Conservation (phyloP, 2,888 invertebrate species). For the Orthosia cruda region DNA sequence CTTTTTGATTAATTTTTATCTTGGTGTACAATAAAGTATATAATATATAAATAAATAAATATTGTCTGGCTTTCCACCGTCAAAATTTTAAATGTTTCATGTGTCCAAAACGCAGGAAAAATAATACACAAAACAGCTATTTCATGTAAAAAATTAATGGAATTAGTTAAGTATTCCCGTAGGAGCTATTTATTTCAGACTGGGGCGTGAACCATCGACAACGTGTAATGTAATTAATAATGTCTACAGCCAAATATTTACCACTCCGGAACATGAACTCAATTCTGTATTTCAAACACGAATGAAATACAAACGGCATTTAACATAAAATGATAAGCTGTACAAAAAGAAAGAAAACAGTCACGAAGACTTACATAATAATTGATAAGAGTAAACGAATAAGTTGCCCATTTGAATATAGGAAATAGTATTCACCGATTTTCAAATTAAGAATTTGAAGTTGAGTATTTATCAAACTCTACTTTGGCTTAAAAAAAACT, state of each 20-base stretch:
- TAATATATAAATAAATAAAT: too few species aligned
- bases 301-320: neutral
- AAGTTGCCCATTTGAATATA: neutral
- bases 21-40: too few species aligned
- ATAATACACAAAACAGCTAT: neutral
- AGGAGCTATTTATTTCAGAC: slow-evolving; percentile 34
- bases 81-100: neutral
- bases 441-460: too few species aligned
- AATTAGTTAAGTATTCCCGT: slow-evolving; percentile 31
- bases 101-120: neutral
- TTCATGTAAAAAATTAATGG: slow-evolving; percentile 33
- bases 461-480: too few species aligned
- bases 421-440: neutral
- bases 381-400: neutral
- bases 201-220: slow-evolving; percentile 32
- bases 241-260: slow-evolving; percentile 32
- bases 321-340: neutral
- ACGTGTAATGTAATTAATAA: slow-evolving; percentile 37
- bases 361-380: neutral
- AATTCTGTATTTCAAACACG: neutral
- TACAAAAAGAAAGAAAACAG: neutral
- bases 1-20: too few species aligned
- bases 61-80: neutral
- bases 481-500: too few species aligned
- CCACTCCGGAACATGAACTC: slow-evolving; percentile 5